These are phyloP conservation scores for Mycteria americana DNA, from an alignment of 2,797 vertebrate species.

Conservation along the genomic window DNA sequence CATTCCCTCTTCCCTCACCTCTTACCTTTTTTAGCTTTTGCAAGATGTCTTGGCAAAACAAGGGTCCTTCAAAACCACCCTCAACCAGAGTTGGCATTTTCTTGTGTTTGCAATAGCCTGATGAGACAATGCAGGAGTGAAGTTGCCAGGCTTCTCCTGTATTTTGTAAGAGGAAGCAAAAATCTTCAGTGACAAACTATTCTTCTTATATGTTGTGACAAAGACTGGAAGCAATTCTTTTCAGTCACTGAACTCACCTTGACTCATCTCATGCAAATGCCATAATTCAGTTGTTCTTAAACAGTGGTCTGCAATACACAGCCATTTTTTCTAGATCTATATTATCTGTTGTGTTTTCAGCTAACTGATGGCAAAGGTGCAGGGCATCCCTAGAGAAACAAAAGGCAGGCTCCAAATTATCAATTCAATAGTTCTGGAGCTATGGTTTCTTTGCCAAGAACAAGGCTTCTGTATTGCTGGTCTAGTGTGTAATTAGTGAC, in stretches of 20 bases:
- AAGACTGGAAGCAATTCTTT: conserved; percentile 45
- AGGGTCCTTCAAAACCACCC: neutral
- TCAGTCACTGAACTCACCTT: conserved; percentile 51
- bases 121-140: neutral
- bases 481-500: conserved; percentile 52
- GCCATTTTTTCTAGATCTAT: neutral
- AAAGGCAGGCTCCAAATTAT: neutral
- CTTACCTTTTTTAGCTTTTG: neutral
- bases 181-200: conserved; percentile 16
- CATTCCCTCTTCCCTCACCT: neutral
- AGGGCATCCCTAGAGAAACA: neutral
- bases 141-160: neutral
- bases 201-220: conserved; percentile 24
- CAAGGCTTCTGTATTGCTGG: conserved; percentile 1
- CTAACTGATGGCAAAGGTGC: neutral
- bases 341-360: neutral
- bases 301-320: neutral
- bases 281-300: conserved; percentile 37
- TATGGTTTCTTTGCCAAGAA: conserved; percentile 13
- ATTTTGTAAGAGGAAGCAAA: conserved; percentile 21
- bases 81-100: neutral
- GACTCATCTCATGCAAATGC: conserved; percentile 49
- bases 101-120: neutral
- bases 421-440: neutral
- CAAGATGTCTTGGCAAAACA: neutral